Conservation (phyloP, 2,888 invertebrate genomes). For the Agrilus mali region DNA sequence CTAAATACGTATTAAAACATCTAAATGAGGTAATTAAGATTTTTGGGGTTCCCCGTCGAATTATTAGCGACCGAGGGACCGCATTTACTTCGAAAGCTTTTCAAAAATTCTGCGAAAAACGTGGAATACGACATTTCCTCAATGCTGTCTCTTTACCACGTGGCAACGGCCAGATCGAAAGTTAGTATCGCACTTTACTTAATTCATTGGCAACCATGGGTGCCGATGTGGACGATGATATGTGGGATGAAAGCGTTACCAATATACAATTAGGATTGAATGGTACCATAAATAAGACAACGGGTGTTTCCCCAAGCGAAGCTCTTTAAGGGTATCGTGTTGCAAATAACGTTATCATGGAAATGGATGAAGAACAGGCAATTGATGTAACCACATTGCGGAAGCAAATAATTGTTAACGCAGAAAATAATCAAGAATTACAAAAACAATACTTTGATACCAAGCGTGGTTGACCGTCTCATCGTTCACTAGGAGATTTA, state of each 20-base stretch:
- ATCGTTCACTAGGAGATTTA: neutral
- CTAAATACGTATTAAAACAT: neutral
- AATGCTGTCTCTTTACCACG: conserved; percentile 7
- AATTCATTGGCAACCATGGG: neutral
- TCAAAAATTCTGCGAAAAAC: conserved; percentile 1
- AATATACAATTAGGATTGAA: neutral
- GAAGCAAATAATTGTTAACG: too few species aligned
- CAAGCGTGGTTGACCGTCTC: conserved; percentile 10
- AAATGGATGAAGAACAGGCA: conserved; percentile 12
- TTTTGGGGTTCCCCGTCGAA: conserved; percentile 5
- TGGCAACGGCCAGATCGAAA: conserved; percentile 7
- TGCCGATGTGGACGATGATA: neutral
- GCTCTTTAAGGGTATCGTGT: conserved; percentile 1
- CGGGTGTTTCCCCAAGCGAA: neutral
- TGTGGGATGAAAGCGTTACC: conserved; percentile 2
- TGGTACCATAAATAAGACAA: neutral
- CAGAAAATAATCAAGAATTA: conserved; percentile 10
- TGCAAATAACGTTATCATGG: conserved; percentile 12
- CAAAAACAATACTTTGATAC: neutral
- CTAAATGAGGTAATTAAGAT: conserved; percentile 3
- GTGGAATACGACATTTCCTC: conserved; percentile 6
- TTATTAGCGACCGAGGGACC: conserved; percentile 6
- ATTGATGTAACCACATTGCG: too few species aligned
- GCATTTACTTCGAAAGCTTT: conserved; percentile 5
- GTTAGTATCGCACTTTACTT: conserved; percentile 6